A percentile compares a stretch with the other conserved stretches of the same genome.
Evolutionary conservation across 2,888 invertebrate genomes (phyloP).

Genomic region (Argynnis bischoffii): DNA sequence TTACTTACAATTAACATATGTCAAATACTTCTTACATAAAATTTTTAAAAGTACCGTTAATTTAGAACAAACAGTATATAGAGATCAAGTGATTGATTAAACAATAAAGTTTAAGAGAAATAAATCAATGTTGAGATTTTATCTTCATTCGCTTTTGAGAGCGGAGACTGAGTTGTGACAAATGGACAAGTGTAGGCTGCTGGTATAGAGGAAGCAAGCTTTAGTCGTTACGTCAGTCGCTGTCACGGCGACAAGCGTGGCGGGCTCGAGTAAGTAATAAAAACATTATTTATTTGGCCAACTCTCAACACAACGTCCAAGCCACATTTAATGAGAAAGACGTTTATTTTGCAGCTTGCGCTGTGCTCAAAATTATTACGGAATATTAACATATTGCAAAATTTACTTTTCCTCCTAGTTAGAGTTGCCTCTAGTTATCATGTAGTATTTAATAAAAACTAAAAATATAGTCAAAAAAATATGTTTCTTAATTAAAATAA

Average conservation of each 20-base stretch:
- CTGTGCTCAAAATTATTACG: not conserved
- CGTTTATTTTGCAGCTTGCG: conserved; percentile 14
- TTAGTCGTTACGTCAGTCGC: conserved; percentile 16
- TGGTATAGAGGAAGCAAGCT: conserved; percentile 8
- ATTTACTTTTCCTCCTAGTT: not conserved
- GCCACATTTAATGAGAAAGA: conserved; percentile 16
- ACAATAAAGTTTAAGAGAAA: conserved; percentile 13
- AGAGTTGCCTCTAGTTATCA: no score
- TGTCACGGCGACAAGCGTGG: conserved; percentile 18
- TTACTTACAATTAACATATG: no score
- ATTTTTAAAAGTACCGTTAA: not conserved
- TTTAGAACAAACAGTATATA: not conserved
- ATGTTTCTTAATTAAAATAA: no score
- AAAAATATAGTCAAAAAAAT: no score
- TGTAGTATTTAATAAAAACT: no score
- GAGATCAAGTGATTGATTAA: conserved; percentile 12
- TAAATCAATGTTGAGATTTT: conserved; percentile 26
- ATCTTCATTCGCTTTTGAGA: conserved; percentile 16
- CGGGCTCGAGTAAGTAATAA: conserved; percentile 20
- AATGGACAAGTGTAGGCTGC: conserved; percentile 22
- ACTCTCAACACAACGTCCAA: conserved; percentile 18
- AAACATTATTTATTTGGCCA: conserved; percentile 28
- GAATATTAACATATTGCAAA: not conserved
- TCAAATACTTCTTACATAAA: no score
- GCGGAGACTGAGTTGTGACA: conserved; percentile 21